phyloP scores from a whole-genome alignment of 2,888 invertebrate genomes.

The Allacma fusca region DNA sequence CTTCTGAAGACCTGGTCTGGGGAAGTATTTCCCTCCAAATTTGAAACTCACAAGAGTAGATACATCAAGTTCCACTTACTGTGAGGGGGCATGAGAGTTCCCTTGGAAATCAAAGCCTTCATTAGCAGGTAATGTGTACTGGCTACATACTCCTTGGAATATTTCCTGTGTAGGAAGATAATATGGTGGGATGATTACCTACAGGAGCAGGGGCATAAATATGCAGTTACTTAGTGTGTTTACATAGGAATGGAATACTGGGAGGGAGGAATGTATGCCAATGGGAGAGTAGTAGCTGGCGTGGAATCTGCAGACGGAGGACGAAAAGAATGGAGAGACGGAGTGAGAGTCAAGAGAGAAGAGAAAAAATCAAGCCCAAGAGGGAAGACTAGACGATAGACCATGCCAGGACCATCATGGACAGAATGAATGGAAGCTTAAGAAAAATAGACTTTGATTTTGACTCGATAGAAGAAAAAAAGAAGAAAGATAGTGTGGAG shows the following conservation, averaged over 20 bases:
- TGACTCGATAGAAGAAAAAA: conserved; percentile 45
- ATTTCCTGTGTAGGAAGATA: no score
- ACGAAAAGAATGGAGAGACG: conserved; percentile 17
- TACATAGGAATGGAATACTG: conserved; percentile 4
- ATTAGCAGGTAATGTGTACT: no score
- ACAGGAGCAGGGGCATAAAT: neutral
- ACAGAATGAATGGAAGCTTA: conserved; percentile 37
- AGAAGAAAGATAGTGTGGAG: conserved; percentile 49
- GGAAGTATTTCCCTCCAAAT: no score
- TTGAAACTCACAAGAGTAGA: no score
- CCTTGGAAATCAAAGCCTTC: no score
- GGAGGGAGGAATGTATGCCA: neutral
- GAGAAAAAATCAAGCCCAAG: conserved; percentile 29
- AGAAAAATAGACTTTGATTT: conserved; percentile 45
- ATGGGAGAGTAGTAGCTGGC: no score
- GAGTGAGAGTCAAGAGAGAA: conserved; percentile 17
- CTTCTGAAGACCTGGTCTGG: no score
- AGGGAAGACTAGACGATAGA: conserved; percentile 26
- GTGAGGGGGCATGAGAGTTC: no score
- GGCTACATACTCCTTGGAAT: no score
- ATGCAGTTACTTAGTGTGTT: neutral
- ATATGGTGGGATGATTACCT: no score
- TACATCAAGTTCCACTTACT: no score
- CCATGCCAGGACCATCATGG: conserved; percentile 9
- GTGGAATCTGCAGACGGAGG: no score